phyloP scores from a whole-genome alignment of 2,888 invertebrate genomes.

The Cephalotes varians region DNA sequence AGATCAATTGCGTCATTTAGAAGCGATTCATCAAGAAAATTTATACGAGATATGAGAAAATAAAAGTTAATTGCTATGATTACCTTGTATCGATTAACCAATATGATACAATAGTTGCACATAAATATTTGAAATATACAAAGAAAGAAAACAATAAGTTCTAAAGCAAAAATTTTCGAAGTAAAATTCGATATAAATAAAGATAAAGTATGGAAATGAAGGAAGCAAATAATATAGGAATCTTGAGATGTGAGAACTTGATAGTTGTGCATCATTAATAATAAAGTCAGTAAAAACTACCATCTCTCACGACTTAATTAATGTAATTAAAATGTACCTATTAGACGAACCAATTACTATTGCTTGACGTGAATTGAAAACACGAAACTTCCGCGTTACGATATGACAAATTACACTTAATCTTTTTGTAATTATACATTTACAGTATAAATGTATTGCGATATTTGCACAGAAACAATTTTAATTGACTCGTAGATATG shows the following conservation, averaged over 20 bases:
- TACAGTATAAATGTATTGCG: background rate
- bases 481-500: conserved; percentile 1
- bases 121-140: background rate
- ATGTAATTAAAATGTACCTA: conserved; percentile 36
- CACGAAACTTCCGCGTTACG: conserved; percentile 27
- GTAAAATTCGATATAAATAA: background rate
- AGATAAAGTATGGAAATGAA: too few species aligned
- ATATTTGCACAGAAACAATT: conserved; percentile 7
- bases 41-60: background rate
- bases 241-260: conserved; percentile 1
- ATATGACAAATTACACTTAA: conserved; percentile 17
- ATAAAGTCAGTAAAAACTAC: conserved; percentile 7
- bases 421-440: conserved; percentile 26
- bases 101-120: background rate
- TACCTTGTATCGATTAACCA: background rate
- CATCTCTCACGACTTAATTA: conserved; percentile 33
- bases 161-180: background rate
- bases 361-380: conserved; percentile 28
- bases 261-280: conserved; percentile 27
- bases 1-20: conserved; percentile 36
- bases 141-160: background rate
- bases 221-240: background rate
- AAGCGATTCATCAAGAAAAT: conserved; percentile 13
- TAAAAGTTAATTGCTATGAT: background rate
- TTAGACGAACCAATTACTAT: conserved; percentile 24